phyloP scores from a whole-genome alignment of 2,888 invertebrate species.

The Dryococelus australis region DNA sequence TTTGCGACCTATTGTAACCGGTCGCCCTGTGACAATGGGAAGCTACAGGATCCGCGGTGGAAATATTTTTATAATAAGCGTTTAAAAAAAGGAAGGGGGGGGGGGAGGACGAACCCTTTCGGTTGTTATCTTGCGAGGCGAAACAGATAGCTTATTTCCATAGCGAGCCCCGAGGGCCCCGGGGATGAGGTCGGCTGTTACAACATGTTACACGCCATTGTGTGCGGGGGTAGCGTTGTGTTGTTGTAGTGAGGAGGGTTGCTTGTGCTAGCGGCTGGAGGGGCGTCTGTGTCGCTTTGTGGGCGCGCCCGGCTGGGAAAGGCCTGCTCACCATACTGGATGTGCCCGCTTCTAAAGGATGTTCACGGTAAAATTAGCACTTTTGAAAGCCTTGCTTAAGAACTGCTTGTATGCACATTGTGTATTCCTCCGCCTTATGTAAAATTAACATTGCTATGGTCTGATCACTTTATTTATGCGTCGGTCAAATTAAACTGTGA shows the following conservation, averaged over 20 bases:
- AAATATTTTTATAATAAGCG: constrained; percentile 16
- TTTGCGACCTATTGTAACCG: background rate
- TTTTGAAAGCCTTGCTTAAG: no score
- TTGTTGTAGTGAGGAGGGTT: background rate
- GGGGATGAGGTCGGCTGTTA: background rate
- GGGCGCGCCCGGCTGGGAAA: background rate
- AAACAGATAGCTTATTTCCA: constrained; percentile 2
- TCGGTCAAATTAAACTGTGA: no score
- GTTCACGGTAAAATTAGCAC: no score
- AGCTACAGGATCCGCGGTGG: background rate
- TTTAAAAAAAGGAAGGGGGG: background rate
- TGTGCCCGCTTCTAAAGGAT: no score
- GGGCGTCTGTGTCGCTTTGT: background rate
- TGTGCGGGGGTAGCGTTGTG: background rate
- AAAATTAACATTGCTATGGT: no score
- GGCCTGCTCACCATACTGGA: background rate
- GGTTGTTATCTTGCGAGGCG: background rate
- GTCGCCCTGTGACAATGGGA: background rate
- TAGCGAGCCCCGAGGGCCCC: background rate
- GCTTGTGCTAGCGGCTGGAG: background rate
- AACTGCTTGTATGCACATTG: no score
- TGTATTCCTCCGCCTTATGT: no score
- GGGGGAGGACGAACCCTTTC: background rate
- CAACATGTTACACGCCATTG: background rate
- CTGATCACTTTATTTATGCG: no score